Percentiles rank a stretch among this genome's conserved stretches.
Conservation (phyloP, 2,113 vertebrate species). For the Sterrhoptilus dennistouni region DNA sequence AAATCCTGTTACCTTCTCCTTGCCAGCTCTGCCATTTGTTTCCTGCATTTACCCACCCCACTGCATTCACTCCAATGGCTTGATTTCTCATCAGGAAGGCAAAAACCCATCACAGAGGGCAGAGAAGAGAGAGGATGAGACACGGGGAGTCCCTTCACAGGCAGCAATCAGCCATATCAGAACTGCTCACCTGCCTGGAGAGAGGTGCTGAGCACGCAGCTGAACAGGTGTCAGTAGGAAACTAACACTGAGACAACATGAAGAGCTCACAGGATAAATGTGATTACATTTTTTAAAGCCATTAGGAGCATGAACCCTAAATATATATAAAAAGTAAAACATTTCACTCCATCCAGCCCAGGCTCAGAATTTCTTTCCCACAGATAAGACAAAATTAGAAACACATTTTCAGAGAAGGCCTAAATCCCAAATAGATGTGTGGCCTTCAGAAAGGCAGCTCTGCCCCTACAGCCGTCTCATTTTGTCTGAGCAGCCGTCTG, state of each 20-base stretch:
- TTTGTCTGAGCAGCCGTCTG: neutral
- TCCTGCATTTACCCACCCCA: neutral
- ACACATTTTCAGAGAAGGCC: constrained; percentile 7
- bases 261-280: neutral
- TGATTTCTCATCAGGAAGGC: neutral
- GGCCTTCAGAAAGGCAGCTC: constrained; percentile 15
- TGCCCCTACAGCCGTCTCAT: neutral
- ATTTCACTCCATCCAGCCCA: neutral
- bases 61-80: neutral
- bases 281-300: neutral
- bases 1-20: neutral
- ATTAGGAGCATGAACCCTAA: neutral
- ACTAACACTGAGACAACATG: neutral
- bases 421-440: neutral
- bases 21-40: neutral
- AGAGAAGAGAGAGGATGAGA: neutral
- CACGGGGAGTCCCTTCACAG: neutral
- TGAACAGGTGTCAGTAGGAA: neutral
- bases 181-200: neutral
- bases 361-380: neutral
- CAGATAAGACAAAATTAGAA: constrained; percentile 34
- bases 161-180: rapidly evolving
- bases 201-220: neutral
- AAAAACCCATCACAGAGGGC: neutral
- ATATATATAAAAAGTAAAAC: neutral